Evolutionary conservation across 1,140 invertebrate genomes (phyloP), one percentile per base, ranked within the genome.

Genomic region (Paraescarpia echinospica): DNA sequence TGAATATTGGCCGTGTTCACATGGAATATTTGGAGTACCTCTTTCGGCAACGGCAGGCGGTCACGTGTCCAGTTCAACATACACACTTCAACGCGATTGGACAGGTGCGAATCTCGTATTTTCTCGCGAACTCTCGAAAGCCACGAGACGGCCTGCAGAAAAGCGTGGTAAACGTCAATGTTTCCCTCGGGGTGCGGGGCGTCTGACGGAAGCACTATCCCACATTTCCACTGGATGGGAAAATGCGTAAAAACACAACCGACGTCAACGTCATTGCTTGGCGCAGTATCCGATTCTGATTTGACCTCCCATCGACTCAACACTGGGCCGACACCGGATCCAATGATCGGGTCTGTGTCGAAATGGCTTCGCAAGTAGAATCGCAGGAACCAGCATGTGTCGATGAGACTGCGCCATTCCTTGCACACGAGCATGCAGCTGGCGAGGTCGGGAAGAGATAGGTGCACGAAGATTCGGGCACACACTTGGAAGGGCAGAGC

Each of bases 401-500:
- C 91, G 34, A 91, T 91, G 91, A 91, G 91, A 59, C 91, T 91
- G 1, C 91, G 91, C 91, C 34, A 91, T 31, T 91, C 91, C 48
- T 91, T 91, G 91, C 91, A 91, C 34, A 91, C 91, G 34, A 91
- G 33, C 91, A 91, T 91, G 41, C 91, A 35, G 22, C 34, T 9
- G 33, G 33, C 48, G 41, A 91, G 33, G n/a, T 91, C 91, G n/a
- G 34, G 34, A 6, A 91, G 35, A 14, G 91, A 48, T 18, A 91
- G 91, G 14, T 48, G 34, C 22, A 91, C 34, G 34, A 91, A 91
- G 34, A 91, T 91, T 6, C 48, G 6, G 34, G 33, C 33, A 27
- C 35, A 91, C 33, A 91, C 91, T 12, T 34, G 33, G 91, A 91
- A 91, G 14, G 91, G 91, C 33, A 91, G 18, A 2, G 34, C 91